Evolutionary conservation across 2,797 vertebrate genomes (phyloP), one percentile per base, ranked within the genome.

Genomic region (Hemitrygon akajei): DNA sequence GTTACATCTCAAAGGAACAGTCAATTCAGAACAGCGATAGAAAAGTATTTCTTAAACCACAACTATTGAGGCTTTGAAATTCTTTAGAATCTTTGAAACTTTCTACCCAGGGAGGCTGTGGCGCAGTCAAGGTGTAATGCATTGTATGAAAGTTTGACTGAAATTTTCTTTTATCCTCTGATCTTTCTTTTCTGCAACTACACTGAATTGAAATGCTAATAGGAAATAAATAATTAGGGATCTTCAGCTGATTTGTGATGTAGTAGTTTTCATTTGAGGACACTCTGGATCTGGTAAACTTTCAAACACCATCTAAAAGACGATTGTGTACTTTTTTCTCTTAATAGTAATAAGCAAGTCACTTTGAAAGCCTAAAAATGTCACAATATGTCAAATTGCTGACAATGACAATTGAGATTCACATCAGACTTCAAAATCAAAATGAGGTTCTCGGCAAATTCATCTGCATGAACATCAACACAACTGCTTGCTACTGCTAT

Each of bases 291-390:
- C 37, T 89, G 63, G 7, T 89, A 7, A 66, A 20, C 16, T 89
- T 69, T 89, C 86, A 89, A 16, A 89, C 60, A 69, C 86, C 7
- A 89, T 89, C 60, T 89, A 16, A 25, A 87, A 14, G 5, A 27
- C 63, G 30, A 63, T n/a, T 18, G 14, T n/a, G 30, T 34, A 14
- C 30, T 87, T 34, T 81, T 87, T 47, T 47, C 47, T 87, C 16
- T 69, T 69, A 16, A 89, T 66, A 69, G 66, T 66, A 37, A n/a
- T 18, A 37, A 37, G 66, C n/a, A 37, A 89, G 63, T 89, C n/a
- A 89, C 58, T 69, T 89, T 89, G 86, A 89, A 89, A 89, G 86
- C 66, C 60, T 69, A n/a, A 69, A 89, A 63, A 37, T 69, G 22
- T 10, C 63, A 69, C 86, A 34, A 89, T 37, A 60, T 7, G 18